Base-by-base conservation (phyloP, 1,140 invertebrate genomes). In the Phenacoccus solenopsis region DNA sequence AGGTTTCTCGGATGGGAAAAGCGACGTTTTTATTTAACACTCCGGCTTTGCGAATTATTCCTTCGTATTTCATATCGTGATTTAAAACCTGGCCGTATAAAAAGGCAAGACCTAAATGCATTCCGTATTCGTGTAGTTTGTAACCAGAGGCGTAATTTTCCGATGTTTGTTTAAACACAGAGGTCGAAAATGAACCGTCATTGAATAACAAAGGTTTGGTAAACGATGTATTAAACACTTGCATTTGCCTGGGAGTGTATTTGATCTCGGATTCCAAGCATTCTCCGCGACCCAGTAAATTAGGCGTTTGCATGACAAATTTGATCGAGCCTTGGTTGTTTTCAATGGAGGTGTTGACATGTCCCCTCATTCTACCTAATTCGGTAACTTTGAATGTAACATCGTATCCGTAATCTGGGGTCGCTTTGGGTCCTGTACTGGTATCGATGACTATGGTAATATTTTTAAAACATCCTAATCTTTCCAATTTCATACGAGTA, bases 51-150 rank as follows among this genome's bases (percentile, higher is more conserved):
- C 93, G 80, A 77, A 92, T 90, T 3, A 86, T 78, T 2, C 85
- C 90, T 79, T 94, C 92, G 83, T 90, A 94, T 73, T 90, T 87
- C 16, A 96, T 73, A 76, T 87, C 88, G 77, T 96, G 93, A 72
- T 84, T 85, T 0, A 64, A 24, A 88, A 76, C 75, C 35, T 80
- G 78, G 20, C 78, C 81, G 20, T 84, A 84, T 74, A 83, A 82
- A 68, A 89, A 83, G 22, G 82, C 84, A 3, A 89, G 74, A 74
- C 89, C 87, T 2, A 90, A 74, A 20, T 88, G 75, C 32, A 87
- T 38, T 0, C 88, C 88, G 64, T 83, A 82, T 70, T 88, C 84
- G 35, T 83, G 78, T 72, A 86, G 78, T 69, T 83, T 87, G 77
- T 89, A 95, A 3, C 91, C 90, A 35, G 91, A 94, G 83, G 86